Evolutionary conservation across 2,113 vertebrate genomes (phyloP), one percentile per base, ranked within the genome.

Genomic region (Syngnathoides biaculeatus): DNA sequence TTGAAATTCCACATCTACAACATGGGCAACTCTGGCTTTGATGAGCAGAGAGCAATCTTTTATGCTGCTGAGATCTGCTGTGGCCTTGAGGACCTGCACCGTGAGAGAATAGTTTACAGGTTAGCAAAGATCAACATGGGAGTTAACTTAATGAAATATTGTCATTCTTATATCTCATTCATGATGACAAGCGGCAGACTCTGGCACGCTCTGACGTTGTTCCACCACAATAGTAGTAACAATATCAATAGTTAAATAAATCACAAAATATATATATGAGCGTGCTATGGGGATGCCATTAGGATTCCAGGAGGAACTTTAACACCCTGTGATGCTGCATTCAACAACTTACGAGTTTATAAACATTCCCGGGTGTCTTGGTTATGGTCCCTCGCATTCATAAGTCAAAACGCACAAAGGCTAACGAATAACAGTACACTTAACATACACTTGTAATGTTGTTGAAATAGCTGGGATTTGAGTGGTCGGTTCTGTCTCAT

Each of bases 1-100:
- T 91, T 97, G 73, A 97, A 95, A 85, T 98, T 96, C 78, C 95
- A 98, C 89, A 97, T 98, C 76, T 94, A 95, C 87, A 95, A 95
- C 86, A 91, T 95, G 92, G 96, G 95, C 60, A 92, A 91, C 76
- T 94, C 94, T 0, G 96, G 96, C 80, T 93, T 98, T 20, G 94
- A 95, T 20, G 94, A 96, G 81, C 90, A 92, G 86, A 91, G 95
- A 38, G 94, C 95, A 27, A 89, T 98, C 72, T 95, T 97, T 89
- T 98, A 97, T 52, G 94, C 95, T 65, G 95, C 95, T 17, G 95
- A 98, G 79, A 90, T 98, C 79, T 95, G 93, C 88, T 95, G 94
- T 57, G 96, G 95, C 77, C 81, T 98, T 75, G 94, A 95, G 79
- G 95, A 98, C 76, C 90, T 98, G 61, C 95, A 98, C 84, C 90